A percentile compares a stretch with the other conserved stretches of the same genome.
Conservation (phyloP, 2,113 vertebrate genomes). For the Mustela nigripes region DNA sequence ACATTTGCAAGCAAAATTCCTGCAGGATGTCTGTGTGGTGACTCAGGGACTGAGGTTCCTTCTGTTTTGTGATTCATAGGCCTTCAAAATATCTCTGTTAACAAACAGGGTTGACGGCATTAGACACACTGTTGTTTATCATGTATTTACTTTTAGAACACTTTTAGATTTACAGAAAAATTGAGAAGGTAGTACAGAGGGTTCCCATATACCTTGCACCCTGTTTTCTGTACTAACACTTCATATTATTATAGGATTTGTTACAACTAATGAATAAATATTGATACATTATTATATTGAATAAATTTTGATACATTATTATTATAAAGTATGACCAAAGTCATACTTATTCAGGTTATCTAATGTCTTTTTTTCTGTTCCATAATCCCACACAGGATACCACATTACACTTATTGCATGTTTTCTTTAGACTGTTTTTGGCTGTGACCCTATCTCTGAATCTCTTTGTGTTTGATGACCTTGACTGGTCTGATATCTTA, state of each 20-base stretch:
- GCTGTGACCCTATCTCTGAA: neutral
- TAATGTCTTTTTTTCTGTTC: neutral
- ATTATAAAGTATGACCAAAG: neutral
- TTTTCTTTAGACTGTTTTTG: neutral
- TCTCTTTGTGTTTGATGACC: neutral
- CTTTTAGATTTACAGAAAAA: neutral
- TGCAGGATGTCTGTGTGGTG: neutral
- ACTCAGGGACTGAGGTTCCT: neutral
- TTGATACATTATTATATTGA: neutral
- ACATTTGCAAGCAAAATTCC: neutral
- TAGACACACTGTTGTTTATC: neutral
- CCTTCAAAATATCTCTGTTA: neutral
- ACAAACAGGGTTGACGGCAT: neutral
- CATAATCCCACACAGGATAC: neutral
- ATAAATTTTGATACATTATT: neutral
- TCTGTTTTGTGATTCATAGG: neutral
- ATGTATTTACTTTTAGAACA: neutral
- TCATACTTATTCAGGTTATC: neutral
- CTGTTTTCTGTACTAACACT: neutral
- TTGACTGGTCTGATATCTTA: neutral
- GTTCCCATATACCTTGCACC: neutral
- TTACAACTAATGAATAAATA: neutral
- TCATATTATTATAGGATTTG: neutral
- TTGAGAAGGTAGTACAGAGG: neutral
- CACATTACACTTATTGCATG: neutral